A percentile compares a stretch with the other conserved stretches of the same genome.
Conservation (phyloP, 2,113 vertebrate species). For the Nesospiza acunhae region DNA sequence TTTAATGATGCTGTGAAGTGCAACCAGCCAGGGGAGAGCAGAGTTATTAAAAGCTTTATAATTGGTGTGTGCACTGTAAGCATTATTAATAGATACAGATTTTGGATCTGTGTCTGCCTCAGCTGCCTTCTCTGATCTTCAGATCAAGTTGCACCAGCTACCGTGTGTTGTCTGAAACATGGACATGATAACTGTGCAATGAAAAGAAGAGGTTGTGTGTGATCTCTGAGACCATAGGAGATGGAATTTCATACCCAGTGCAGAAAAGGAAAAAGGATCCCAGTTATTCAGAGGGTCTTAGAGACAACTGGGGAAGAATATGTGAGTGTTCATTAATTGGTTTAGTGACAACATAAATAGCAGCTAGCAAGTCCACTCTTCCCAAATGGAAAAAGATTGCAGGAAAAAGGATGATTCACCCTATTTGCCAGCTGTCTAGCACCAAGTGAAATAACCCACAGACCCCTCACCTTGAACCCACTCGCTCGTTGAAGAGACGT, state of each 20-base stretch:
- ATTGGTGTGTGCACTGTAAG: not conserved
- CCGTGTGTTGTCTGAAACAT: not conserved
- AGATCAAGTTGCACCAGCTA: not conserved
- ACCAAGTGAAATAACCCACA: not conserved
- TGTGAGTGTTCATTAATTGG: not conserved
- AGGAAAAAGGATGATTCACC: not conserved
- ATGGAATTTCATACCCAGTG: slow-evolving; percentile 17
- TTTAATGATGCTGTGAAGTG: not conserved
- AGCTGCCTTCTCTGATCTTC: not conserved
- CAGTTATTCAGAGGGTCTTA: not conserved
- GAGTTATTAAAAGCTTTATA: slow-evolving; percentile 10
- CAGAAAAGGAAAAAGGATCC: slow-evolving; percentile 3
- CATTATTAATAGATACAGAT: not conserved
- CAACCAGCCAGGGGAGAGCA: not conserved
- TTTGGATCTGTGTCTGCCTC: not conserved
- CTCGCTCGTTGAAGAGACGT: slow-evolving; percentile 85
- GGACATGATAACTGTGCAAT: not conserved
- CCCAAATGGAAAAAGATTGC: not conserved
- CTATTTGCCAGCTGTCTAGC: not conserved
- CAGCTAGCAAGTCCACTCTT: not conserved
- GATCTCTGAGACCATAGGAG: slow-evolving; percentile 4
- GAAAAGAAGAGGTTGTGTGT: not conserved
- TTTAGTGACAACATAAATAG: not conserved
- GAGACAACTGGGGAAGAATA: not conserved
- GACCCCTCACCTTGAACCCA: slow-evolving; percentile 91